phyloP scores from a whole-genome alignment of 37 sponge, comb jelly and placozoan genomes.

The Aphrocallistes beatrix region DNA sequence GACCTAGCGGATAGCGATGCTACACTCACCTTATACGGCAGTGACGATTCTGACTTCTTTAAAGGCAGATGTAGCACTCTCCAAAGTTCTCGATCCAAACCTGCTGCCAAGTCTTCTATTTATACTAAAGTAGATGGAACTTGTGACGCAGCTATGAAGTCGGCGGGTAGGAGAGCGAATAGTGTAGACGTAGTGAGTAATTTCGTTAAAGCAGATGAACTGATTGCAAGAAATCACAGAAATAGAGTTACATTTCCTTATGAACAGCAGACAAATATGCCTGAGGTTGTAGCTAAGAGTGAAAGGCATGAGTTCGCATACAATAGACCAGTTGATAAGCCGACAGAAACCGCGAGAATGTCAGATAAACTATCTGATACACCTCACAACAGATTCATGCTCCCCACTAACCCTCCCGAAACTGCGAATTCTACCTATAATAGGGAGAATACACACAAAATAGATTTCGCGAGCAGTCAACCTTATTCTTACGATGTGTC shows the following conservation, averaged over 20 bases:
- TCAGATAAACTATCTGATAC: slow-evolving; percentile 9
- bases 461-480: neutral
- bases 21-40: neutral
- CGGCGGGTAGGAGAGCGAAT: too few relatives aligned
- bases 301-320: neutral
- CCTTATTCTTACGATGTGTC: neutral
- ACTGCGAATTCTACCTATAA: neutral
- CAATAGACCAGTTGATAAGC: neutral
- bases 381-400: neutral
- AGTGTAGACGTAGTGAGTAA: neutral
- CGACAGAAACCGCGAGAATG: neutral
- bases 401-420: neutral
- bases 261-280: neutral
- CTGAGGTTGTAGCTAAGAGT: neutral
- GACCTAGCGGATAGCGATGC: neutral
- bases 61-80: too few relatives aligned
- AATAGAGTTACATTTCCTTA: neutral
- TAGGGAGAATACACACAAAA: neutral
- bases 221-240: neutral
- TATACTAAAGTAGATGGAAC: neutral
- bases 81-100: too few relatives aligned
- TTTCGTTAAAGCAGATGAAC: neutral
- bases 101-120: neutral
- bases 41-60: neutral
- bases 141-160: too few relatives aligned